Evolutionary conservation across 2,888 invertebrate genomes (phyloP).

Genomic region (Troilus luridus): DNA sequence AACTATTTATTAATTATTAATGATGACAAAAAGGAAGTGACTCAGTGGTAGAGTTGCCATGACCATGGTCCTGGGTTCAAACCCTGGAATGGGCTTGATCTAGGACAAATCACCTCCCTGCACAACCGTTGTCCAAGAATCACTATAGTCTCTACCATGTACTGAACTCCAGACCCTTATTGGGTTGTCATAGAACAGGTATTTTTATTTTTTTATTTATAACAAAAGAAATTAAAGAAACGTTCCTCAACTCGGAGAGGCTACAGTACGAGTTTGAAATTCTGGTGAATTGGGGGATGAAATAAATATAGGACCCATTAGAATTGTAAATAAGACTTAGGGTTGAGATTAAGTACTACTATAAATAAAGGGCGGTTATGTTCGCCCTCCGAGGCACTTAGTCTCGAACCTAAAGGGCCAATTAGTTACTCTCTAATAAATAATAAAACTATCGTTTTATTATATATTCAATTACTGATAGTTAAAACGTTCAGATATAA

Average conservation of each 20-base stretch:
- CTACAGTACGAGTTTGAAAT: background rate
- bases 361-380: conserved; percentile 22
- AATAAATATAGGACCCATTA: conserved; percentile 17
- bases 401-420: background rate
- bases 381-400: background rate
- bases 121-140: too few species aligned
- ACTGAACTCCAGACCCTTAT: background rate
- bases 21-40: too few species aligned
- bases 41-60: too few species aligned
- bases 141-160: too few species aligned
- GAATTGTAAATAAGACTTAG: conserved; percentile 38
- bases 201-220: background rate
- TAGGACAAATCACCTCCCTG: too few species aligned
- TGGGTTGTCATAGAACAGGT: background rate
- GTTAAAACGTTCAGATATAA: background rate
- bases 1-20: too few species aligned
- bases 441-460: background rate
- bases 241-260: too few species aligned
- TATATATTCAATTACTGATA: background rate
- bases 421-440: background rate
- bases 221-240: background rate
- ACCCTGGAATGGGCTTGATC: too few species aligned
- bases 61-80: too few species aligned
- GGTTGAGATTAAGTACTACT: background rate
- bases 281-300: background rate